Evolutionary conservation across 2,113 vertebrate species (phyloP).

Genomic region (Verasper variegatus): DNA sequence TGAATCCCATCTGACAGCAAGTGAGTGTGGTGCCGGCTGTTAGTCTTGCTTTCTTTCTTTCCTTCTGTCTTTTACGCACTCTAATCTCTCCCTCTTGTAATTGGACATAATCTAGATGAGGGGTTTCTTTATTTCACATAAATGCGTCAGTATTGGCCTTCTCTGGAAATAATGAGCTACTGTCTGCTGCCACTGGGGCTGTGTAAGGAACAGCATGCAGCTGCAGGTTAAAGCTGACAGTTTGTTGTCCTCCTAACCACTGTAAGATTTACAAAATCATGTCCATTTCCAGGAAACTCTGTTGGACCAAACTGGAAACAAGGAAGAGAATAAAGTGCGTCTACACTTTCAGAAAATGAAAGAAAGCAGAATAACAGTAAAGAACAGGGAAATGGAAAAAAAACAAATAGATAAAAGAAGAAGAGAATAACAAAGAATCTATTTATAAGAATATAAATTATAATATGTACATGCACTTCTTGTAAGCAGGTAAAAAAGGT

Average conservation of each 20-base stretch:
- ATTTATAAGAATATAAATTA: neutral
- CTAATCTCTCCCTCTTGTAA: constrained; percentile 55
- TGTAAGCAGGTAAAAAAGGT: neutral
- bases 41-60: constrained; percentile 4
- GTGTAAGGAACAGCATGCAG: neutral
- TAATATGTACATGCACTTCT: neutral
- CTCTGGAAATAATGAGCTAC: too few species aligned
- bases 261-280: neutral
- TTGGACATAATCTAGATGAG: constrained; percentile 43
- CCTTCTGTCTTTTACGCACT: constrained; percentile 56
- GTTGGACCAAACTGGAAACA: constrained; percentile 17
- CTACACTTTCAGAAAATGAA: neutral
- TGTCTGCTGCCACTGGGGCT: too few species aligned
- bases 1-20: constrained; percentile 72
- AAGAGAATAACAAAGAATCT: neutral
- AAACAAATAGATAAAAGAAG: neutral
- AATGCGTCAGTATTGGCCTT: constrained; percentile 21
- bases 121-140: constrained; percentile 27
- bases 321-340: neutral
- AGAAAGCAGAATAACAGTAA: neutral
- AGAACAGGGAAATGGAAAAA: neutral
- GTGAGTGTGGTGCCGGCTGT: constrained; percentile 72
- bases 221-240: neutral
- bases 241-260: constrained; percentile 7
- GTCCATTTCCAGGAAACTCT: neutral